Conservation (phyloP, 2,888 invertebrate genomes). For the Tachystola acroxantha region DNA sequence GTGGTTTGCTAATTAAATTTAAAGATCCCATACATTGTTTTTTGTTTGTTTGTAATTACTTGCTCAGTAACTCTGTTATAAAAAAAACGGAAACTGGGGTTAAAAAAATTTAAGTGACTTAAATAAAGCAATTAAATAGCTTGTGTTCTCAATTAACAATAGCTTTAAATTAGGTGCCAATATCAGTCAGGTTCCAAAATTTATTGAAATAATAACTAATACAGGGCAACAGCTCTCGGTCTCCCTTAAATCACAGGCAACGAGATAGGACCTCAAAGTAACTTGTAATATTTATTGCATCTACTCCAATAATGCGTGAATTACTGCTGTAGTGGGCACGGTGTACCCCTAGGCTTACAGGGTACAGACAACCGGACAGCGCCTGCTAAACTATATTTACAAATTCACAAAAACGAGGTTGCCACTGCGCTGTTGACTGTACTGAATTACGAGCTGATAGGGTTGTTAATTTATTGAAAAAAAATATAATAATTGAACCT, state of each 20-base stretch:
- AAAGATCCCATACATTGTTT: too few relatives aligned
- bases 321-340: conserved; percentile 17
- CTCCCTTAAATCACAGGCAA: neutral
- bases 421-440: neutral
- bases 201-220: too few relatives aligned
- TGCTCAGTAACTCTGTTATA: too few relatives aligned
- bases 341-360: conserved; percentile 16
- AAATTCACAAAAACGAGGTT: neutral
- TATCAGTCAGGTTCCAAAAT: too few relatives aligned
- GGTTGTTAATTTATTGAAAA: neutral
- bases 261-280: conserved; percentile 9
- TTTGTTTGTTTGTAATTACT: too few relatives aligned
- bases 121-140: too few relatives aligned
- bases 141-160: too few relatives aligned
- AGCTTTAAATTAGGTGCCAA: too few relatives aligned
- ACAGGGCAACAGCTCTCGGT: too few relatives aligned
- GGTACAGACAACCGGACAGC: neutral
- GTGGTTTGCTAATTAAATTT: too few relatives aligned
- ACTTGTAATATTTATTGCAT: conserved; percentile 28
- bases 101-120: too few relatives aligned
- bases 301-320: conserved; percentile 33
- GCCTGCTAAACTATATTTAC: neutral
- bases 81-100: too few relatives aligned
- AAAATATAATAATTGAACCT: neutral
- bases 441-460: neutral